phyloP scores from a whole-genome alignment of 2,113 vertebrate genomes.

The Callocephalon fimbriatum region DNA sequence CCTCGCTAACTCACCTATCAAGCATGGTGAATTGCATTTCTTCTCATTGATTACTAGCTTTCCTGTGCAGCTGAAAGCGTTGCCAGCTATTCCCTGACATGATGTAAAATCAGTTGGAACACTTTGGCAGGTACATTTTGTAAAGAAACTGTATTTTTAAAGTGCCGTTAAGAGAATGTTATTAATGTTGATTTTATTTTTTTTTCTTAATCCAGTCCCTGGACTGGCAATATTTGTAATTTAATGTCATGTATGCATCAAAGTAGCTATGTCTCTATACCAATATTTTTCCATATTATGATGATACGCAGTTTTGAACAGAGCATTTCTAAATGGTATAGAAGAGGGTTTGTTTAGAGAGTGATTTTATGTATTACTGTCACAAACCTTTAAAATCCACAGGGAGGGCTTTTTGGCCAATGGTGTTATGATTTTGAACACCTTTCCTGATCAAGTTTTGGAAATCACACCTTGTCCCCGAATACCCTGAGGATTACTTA shows the following conservation, averaged over 20 bases:
- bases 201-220: neutral
- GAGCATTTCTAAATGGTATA: neutral
- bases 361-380: neutral
- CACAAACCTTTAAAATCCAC: neutral
- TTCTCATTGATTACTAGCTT: constrained; percentile 27
- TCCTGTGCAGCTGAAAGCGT: neutral
- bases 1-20: constrained; percentile 43
- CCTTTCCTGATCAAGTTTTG: neutral
- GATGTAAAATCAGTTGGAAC: constrained; percentile 7
- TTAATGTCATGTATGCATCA: neutral
- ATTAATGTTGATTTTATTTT: neutral
- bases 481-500: neutral
- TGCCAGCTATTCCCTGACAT: constrained; percentile 46
- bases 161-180: neutral
- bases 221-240: neutral
- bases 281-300: neutral
- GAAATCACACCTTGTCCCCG: neutral
- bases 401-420: neutral
- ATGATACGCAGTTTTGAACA: neutral
- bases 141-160: constrained; percentile 44
- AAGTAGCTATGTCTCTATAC: neutral
- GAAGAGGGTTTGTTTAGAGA: neutral
- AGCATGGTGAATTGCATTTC: constrained; percentile 45
- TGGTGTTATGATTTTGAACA: neutral
- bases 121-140: neutral